A percentile compares a stretch with the other conserved stretches of the same genome.
phyloP scores from a whole-genome alignment of 1,140 invertebrate species.

The Pectinophora gossypiella region DNA sequence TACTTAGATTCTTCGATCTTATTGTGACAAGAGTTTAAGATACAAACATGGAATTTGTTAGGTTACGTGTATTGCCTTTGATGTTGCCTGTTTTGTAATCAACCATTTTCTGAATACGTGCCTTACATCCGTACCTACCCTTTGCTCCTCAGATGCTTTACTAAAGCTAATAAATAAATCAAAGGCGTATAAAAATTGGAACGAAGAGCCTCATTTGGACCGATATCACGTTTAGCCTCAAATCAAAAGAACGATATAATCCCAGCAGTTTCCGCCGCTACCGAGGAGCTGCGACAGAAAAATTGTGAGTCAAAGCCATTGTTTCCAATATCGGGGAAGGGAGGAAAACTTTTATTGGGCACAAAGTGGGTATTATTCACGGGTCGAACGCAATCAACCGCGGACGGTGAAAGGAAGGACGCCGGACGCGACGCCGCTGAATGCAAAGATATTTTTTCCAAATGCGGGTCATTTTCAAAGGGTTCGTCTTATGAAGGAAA shows the following conservation, averaged over 20 bases:
- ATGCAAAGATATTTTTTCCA: conserved; percentile 67
- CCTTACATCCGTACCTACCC: no score
- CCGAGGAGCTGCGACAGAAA: conserved; percentile 32
- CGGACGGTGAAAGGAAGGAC: conserved; percentile 25
- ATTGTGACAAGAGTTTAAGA: no score
- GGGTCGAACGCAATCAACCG: conserved; percentile 42
- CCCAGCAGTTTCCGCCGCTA: conserved; percentile 34
- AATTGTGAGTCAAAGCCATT: conserved; percentile 63
- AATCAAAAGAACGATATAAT: conserved; percentile 63
- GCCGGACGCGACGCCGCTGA: conserved; percentile 52
- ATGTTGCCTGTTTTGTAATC: no score
- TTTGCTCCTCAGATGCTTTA: no score
- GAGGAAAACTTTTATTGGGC: conserved; percentile 66
- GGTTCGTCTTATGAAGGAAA: conserved; percentile 56
- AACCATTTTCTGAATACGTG: no score
- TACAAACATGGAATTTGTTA: no score
- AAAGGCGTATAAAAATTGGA: conserved; percentile 13
- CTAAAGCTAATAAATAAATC: conserved; percentile 3
- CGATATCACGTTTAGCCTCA: conserved; percentile 54
- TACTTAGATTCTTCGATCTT: no score
- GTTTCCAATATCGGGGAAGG: conserved; percentile 60
- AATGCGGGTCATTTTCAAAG: conserved; percentile 64
- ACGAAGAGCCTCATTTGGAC: conserved; percentile 38
- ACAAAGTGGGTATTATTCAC: conserved; percentile 67
- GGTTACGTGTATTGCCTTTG: no score